A percentile compares a stretch with the other conserved stretches of the same genome.
phyloP scores from a whole-genome alignment of 2,888 invertebrate species.

The Thumatha senex region DNA sequence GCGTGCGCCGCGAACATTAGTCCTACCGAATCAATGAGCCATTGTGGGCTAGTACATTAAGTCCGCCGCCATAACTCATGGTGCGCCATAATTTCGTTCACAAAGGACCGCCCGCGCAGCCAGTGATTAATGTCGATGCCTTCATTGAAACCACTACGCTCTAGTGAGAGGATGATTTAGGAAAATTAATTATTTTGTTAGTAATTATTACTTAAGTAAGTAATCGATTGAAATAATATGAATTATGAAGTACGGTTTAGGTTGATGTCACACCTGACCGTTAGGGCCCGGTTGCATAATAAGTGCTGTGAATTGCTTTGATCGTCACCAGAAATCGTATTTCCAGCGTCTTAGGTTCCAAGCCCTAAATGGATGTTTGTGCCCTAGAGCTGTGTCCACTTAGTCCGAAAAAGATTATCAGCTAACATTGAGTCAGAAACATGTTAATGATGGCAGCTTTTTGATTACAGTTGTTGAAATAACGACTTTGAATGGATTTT shows the following conservation, averaged over 20 bases:
- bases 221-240: not conserved
- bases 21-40: slow-evolving; percentile 61
- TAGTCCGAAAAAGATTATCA: too few species aligned
- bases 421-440: too few species aligned
- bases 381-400: too few species aligned
- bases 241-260: not conserved
- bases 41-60: slow-evolving; percentile 60
- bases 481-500: too few species aligned
- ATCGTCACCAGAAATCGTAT: not conserved
- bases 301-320: not conserved
- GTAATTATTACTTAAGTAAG: slow-evolving; percentile 2
- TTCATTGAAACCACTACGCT: slow-evolving; percentile 15
- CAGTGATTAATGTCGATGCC: slow-evolving; percentile 60
- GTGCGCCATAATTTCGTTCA: slow-evolving; percentile 55
- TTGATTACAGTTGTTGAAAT: too few species aligned
- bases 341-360: too few species aligned
- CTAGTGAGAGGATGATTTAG: slow-evolving; percentile 9
- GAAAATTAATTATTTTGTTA: slow-evolving; percentile 3
- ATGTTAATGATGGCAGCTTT: too few species aligned
- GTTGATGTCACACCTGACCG: not conserved
- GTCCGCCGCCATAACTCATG: slow-evolving; percentile 60
- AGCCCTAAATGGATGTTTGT: too few species aligned
- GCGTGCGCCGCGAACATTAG: slow-evolving; percentile 53
- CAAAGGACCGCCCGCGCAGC: slow-evolving; percentile 62
- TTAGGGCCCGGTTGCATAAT: not conserved